Percentiles rank a stretch among this genome's conserved stretches.
Conservation (phyloP, 2,888 invertebrate species). For the Tetragonisca angustula region DNA sequence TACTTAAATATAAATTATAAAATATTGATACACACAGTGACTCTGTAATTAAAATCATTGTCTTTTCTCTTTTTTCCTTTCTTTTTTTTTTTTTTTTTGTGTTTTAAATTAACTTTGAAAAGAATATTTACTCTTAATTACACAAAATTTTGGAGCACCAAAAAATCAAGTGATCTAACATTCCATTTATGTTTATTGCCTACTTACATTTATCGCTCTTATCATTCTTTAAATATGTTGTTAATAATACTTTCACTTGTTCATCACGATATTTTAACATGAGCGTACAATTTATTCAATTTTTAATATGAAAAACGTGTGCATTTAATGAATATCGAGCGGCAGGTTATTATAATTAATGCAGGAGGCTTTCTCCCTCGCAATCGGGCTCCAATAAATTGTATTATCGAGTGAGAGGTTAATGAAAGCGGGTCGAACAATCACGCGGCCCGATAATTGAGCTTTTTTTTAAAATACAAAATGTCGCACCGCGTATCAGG, state of each 20-base stretch:
- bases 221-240: not conserved
- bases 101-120: no score
- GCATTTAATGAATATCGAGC: not conserved
- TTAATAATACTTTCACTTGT: not conserved
- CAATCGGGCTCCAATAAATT: constrained; percentile 18
- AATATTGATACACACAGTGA: not conserved
- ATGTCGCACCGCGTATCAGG: constrained; percentile 81
- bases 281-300: not conserved
- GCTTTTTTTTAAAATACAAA: constrained; percentile 81
- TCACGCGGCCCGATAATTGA: constrained; percentile 22
- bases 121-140: no score
- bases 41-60: no score
- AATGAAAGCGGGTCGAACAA: constrained; percentile 3
- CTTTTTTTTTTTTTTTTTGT: no score
- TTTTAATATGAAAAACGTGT: not conserved
- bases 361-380: not conserved
- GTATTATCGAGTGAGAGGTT: not conserved
- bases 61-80: no score
- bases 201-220: no score
- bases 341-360: not conserved
- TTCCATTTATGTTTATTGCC: not conserved
- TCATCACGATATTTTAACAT: not conserved
- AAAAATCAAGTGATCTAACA: not conserved
- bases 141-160: no score
- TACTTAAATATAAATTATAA: not conserved